phyloP scores from a whole-genome alignment of 2,888 invertebrate species.

The Calameuta idolon region DNA sequence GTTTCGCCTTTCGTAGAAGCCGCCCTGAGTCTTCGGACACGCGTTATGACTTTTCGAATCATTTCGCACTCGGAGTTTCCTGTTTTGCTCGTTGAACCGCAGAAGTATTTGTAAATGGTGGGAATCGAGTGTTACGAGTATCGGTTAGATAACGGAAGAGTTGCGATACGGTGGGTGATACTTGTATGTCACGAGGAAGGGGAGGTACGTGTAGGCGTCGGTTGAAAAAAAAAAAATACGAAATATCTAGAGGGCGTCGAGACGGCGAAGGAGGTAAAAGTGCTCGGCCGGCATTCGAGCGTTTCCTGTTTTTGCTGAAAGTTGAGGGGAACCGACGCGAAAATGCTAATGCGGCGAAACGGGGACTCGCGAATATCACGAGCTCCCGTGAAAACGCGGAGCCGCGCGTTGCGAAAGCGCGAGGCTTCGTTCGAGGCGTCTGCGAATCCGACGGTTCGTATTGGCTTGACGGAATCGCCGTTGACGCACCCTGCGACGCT shows the following conservation, averaged over 20 bases:
- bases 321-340: constrained; percentile 19
- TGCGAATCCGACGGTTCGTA: constrained; percentile 25
- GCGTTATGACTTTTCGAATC: too few species aligned
- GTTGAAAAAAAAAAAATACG: too few species aligned
- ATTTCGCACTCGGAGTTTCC: too few species aligned
- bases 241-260: background rate
- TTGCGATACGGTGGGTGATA: too few species aligned
- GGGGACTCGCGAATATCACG: constrained; percentile 9
- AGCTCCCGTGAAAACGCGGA: constrained; percentile 10
- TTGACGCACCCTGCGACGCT: background rate
- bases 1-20: too few species aligned
- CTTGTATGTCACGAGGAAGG: rapidly evolving
- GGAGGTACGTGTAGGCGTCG: background rate
- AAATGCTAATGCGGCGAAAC: constrained; percentile 31
- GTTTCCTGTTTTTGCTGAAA: constrained; percentile 28
- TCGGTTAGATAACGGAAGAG: too few species aligned
- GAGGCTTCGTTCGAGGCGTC: constrained; percentile 3
- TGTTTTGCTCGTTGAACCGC: too few species aligned
- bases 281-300: constrained; percentile 26
- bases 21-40: too few species aligned
- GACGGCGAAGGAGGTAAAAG: constrained; percentile 21
- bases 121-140: too few species aligned
- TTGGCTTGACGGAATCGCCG: constrained; percentile 26
- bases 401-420: constrained; percentile 9
- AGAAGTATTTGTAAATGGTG: too few species aligned